These are phyloP conservation scores for Mythimna albipuncta DNA, from an alignment of 2,888 invertebrate species.

Conservation along the genomic window DNA sequence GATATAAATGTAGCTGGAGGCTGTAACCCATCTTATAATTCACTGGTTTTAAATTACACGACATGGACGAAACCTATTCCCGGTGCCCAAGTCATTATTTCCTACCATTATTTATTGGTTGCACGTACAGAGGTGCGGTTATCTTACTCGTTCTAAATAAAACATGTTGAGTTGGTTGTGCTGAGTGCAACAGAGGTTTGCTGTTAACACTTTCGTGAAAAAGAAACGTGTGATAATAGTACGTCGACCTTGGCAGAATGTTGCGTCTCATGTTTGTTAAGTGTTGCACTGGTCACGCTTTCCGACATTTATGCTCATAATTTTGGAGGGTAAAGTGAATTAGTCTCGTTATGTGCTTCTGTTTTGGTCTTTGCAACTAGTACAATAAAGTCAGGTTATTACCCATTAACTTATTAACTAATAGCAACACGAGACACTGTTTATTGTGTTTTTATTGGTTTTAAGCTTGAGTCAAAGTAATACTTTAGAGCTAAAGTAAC, in stretches of 20 bases:
- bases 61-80: slow-evolving; percentile 21
- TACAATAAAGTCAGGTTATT: no score
- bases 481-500: no score
- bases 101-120: slow-evolving; percentile 37
- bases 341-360: slow-evolving; percentile 11
- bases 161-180: slow-evolving; percentile 34
- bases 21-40: slow-evolving; percentile 32
- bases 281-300: slow-evolving; percentile 56
- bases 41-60: slow-evolving; percentile 41
- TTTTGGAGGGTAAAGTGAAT: slow-evolving; percentile 28
- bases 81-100: slow-evolving; percentile 39
- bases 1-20: slow-evolving; percentile 28
- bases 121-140: slow-evolving; percentile 44
- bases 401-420: no score
- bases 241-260: slow-evolving; percentile 66
- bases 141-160: slow-evolving; percentile 40
- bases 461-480: no score
- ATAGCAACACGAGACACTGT: no score
- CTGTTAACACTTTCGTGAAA: slow-evolving; percentile 63
- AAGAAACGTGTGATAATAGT: slow-evolving; percentile 68
- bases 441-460: no score
- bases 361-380: slow-evolving; percentile 5
- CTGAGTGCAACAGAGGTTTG: slow-evolving; percentile 1
- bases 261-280: slow-evolving; percentile 52
- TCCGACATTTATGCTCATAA: slow-evolving; percentile 34